These are phyloP conservation scores for Phorcus lineatus DNA, from an alignment of 2,888 invertebrate genomes.

Conservation along the genomic window DNA sequence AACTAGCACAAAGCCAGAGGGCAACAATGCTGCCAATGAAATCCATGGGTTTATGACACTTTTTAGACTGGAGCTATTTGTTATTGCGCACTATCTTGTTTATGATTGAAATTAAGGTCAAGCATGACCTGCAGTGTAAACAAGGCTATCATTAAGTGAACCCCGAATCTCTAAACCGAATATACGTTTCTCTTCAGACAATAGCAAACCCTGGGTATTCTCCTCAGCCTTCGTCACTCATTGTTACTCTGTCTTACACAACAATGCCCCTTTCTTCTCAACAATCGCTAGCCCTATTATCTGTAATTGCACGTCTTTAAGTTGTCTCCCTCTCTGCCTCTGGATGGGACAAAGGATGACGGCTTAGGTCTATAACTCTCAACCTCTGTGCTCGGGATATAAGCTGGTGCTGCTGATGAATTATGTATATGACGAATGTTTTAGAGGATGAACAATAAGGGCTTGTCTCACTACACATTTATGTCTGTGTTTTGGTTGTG, in stretches of 20 bases:
- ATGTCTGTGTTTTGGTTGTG: not conserved
- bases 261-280: not conserved
- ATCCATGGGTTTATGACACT: no score
- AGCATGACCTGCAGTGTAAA: not conserved
- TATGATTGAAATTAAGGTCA: constrained; percentile 6
- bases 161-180: not conserved
- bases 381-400: not conserved
- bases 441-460: not conserved
- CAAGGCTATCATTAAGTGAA: constrained; percentile 11
- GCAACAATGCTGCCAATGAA: no score
- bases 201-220: not conserved
- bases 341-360: not conserved
- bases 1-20: no score
- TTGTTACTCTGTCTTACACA: not conserved
- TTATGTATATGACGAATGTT: not conserved
- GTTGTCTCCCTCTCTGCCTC: not conserved
- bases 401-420: not conserved
- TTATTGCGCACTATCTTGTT: not conserved
- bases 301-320: constrained; percentile 6
- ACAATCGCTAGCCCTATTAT: not conserved
- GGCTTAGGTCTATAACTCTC: not conserved
- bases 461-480: not conserved
- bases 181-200: not conserved
- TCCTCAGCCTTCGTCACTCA: not conserved
- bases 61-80: no score